Evolutionary conservation across 2,797 vertebrate species (phyloP).

Genomic region (Cercopithecus mitis): DNA sequence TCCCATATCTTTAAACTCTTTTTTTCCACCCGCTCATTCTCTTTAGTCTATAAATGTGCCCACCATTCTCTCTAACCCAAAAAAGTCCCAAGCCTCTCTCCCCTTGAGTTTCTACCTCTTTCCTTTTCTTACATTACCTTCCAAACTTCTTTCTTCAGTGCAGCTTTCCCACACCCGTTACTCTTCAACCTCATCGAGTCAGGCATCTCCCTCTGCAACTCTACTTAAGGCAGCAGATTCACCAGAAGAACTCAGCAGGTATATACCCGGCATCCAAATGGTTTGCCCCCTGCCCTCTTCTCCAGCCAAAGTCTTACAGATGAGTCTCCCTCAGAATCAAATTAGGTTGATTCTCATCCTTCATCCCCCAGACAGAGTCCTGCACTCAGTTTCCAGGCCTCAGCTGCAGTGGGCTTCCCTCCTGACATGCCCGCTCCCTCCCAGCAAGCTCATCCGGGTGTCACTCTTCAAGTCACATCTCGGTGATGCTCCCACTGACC

Average conservation of each 20-base stretch:
- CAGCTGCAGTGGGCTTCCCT: background rate
- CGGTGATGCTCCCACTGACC: background rate
- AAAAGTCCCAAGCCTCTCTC: background rate
- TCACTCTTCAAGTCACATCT: background rate
- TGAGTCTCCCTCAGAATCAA: background rate
- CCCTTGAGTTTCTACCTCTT: background rate
- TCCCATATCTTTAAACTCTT: background rate
- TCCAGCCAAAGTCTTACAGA: background rate
- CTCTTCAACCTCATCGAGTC: background rate
- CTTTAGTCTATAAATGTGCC: background rate
- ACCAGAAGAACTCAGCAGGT: background rate
- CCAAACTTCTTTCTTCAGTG: background rate
- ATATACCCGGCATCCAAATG: background rate
- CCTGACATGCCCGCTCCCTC: too few species aligned
- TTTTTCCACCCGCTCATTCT: background rate
- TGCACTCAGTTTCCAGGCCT: fast-evolving
- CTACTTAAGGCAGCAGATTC: background rate
- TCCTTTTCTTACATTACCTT: background rate
- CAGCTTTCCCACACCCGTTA: background rate
- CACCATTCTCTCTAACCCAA: background rate
- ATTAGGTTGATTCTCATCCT: background rate
- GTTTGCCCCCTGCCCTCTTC: background rate
- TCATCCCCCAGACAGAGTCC: background rate
- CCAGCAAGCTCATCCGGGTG: background rate
- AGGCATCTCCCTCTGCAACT: background rate